A percentile compares a stretch with the other conserved stretches of the same genome.
Evolutionary conservation across 2,113 vertebrate genomes (phyloP).

Genomic region (Cynocephalus volans): DNA sequence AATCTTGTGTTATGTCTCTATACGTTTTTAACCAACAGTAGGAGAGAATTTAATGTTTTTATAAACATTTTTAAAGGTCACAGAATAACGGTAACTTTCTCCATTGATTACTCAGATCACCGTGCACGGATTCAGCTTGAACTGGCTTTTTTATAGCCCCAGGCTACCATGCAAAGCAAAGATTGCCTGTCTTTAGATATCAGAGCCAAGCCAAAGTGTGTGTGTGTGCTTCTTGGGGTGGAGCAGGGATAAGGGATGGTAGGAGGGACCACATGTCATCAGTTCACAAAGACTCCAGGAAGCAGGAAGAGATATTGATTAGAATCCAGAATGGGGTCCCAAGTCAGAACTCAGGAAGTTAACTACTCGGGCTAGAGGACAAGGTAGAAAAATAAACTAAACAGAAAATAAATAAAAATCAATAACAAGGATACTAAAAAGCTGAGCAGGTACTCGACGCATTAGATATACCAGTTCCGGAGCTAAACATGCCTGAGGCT

Average conservation of each 20-base stretch:
- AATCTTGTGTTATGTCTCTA: background rate
- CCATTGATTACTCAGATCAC: background rate
- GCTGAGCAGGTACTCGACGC: background rate
- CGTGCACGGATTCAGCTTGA: background rate
- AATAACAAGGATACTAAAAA: background rate
- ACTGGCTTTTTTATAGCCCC: background rate
- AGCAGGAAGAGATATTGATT: background rate
- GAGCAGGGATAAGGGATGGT: too few species aligned
- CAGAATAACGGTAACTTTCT: background rate
- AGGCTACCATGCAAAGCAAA: background rate
- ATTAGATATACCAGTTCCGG: background rate
- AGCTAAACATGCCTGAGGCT: background rate
- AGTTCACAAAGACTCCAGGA: background rate
- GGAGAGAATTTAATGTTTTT: background rate
- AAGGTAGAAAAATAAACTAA: background rate
- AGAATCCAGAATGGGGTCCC: background rate
- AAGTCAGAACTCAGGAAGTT: background rate
- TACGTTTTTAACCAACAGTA: background rate
- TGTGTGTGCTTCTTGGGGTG: background rate
- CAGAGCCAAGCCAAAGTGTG: background rate
- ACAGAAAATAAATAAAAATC: background rate
- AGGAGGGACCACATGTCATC: background rate
- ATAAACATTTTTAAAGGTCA: background rate
- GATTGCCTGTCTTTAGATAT: background rate
- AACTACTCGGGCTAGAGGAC: background rate